Base-by-base conservation (phyloP, 2,888 invertebrate genomes). In the Odontocerum albicorne region DNA sequence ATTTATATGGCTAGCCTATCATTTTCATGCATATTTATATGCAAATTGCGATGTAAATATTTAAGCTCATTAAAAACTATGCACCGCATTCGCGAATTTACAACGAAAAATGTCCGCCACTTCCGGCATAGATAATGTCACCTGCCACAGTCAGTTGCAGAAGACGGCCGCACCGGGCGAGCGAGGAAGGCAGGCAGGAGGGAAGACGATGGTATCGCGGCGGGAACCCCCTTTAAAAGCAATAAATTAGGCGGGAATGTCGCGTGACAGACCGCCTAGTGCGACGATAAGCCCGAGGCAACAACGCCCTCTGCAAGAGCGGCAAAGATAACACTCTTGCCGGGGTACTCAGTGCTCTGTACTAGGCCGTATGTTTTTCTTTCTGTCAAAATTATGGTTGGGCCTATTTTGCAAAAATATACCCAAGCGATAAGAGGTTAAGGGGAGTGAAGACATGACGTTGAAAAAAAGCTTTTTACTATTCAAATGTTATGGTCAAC, bases 161-260 rank as follows among this genome's bases (percentile, higher is more conserved):
- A n/a, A n/a, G n/a, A n/a, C n/a, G n/a, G n/a, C n/a, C n/a, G n/a
- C n/a, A n/a, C n/a, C n/a, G n/a, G n/a, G n/a, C n/a, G n/a, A 36
- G 45, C 39, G 45, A 35, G 40, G 47, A 42, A 49, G 52, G 57
- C 52, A 44, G 55, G 39, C 53, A 32, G 47, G 36, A 45, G 44
- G 52, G 47, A 32, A 45, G 44, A 49, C 35, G 59, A 59, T 59
- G 43, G 31, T 59, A 59, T 59, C 59, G 53, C 39, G 36, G 20
- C 15, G 35, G 21, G 51, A 49, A 50, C 54, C 59, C 55, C 50
- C 39, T 52, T 51, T 51, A 47, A 33, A 35, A 52, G 52, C 57
- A 55, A 59, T 59, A 59, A 59, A 59, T 59, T 59, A 59, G 59
- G 46, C 59, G 57, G 40, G 42, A 50, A 46, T 52, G 55, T 59